These are phyloP conservation scores for Aethes cnicana DNA, from an alignment of 2,888 invertebrate species.

Conservation along the genomic window DNA sequence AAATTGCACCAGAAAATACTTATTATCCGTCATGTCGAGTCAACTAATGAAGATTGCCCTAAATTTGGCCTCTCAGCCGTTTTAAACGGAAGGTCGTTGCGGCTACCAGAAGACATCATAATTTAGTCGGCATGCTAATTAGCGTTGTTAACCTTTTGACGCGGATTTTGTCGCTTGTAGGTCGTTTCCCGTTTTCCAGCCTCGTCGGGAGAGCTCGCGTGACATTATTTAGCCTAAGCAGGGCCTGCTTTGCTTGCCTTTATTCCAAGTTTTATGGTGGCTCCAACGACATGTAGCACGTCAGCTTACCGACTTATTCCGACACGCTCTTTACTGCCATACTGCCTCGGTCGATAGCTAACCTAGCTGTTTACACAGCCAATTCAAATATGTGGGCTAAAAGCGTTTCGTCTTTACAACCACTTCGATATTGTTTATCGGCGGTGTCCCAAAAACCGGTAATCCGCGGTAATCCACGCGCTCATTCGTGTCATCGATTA, in stretches of 20 bases:
- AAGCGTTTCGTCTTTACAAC: slow-evolving; percentile 7
- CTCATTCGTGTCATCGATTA: slow-evolving; percentile 26
- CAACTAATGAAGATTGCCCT: slow-evolving; percentile 19
- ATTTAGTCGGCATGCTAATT: slow-evolving; percentile 4
- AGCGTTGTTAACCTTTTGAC: slow-evolving; percentile 7
- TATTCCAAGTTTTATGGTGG: slow-evolving; percentile 25
- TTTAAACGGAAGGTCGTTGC: not conserved
- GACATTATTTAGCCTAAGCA: slow-evolving; percentile 11
- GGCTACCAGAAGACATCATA: not conserved
- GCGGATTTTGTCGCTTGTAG: slow-evolving; percentile 2
- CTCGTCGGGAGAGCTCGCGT: slow-evolving; percentile 11
- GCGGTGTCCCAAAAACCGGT: slow-evolving; percentile 5
- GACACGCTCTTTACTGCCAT: not conserved
- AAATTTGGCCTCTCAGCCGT: slow-evolving; percentile 6
- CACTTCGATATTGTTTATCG: slow-evolving; percentile 15
- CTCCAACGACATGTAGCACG: slow-evolving; percentile 15
- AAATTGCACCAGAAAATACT: slow-evolving; percentile 17
- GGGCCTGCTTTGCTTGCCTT: slow-evolving; percentile 10
- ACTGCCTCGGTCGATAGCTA: not conserved
- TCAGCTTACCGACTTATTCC: slow-evolving; percentile 2
- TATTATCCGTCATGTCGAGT: slow-evolving; percentile 13
- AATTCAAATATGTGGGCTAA: slow-evolving; percentile 15
- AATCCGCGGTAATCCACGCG: slow-evolving; percentile 24
- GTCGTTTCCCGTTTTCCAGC: slow-evolving; percentile 13
- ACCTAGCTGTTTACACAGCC: not conserved